Evolutionary conservation across 2,113 vertebrate genomes (phyloP).

Genomic region (Poecile atricapillus): DNA sequence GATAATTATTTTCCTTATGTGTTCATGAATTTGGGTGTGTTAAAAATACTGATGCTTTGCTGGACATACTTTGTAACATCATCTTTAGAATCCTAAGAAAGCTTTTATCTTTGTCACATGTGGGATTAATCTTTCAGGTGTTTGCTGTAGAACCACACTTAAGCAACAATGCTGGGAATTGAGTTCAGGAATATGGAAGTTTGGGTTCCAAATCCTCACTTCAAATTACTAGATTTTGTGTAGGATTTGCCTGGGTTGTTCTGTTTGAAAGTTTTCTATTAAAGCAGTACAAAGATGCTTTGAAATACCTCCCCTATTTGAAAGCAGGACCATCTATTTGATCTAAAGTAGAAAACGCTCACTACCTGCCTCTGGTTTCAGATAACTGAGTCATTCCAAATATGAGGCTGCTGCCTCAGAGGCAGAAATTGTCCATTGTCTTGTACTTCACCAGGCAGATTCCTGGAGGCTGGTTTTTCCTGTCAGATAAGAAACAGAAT

Average conservation of each 20-base stretch:
- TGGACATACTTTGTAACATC: neutral
- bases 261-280: neutral
- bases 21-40: neutral
- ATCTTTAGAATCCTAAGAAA: neutral
- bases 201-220: neutral
- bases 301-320: neutral
- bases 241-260: neutral
- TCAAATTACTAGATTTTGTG: neutral
- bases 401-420: neutral
- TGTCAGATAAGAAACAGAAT: constrained; percentile 45
- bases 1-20: neutral
- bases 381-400: constrained; percentile 9
- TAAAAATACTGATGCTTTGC: neutral
- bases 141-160: neutral
- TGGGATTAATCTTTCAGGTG: neutral
- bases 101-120: neutral
- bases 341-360: neutral
- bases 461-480: constrained; percentile 1
- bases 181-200: neutral
- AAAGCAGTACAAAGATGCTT: neutral
- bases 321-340: neutral
- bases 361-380: neutral
- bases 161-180: neutral
- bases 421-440: constrained; percentile 12
- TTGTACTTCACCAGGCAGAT: neutral